Base-by-base conservation (phyloP, 1,140 invertebrate species). In the Dendroctonus ponderosae region DNA sequence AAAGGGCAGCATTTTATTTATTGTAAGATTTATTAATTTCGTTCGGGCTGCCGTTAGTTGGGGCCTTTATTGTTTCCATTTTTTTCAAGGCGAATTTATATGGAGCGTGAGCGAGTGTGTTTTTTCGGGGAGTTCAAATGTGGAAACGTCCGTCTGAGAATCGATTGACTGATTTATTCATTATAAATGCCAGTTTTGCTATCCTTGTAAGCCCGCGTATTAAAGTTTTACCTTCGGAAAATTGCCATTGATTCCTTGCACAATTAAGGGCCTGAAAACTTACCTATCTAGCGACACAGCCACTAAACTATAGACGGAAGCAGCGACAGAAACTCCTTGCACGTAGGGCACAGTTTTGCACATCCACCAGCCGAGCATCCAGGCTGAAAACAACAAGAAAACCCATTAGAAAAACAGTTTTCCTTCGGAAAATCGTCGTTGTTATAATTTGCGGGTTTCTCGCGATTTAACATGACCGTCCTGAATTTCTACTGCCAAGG, bases 261-360 rank as follows among this genome's bases (percentile, higher is more conserved):
- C 5, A 6, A 15, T 46, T 26, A 26, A 26, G 26, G 43, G 43
- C 1, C 12, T 42, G 6, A 54, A 50, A 26, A 82, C 86, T 85
- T 82, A 96, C 93, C 93, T 91, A 83, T 97, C 94, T 44, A 96
- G 82, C 62, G 94, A 94, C 8, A 97, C 93, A 11, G 93, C 94
- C 57, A 95, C 93, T 41, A 97, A 82, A 69, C 93, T 96, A 83
- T 96, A 95, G 53, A 96, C 92, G 0, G 94, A 97, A 14, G 94
- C 93, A 51, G 92, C 92, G 0, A 97, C 94, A 0, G 94, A 94
- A 15, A 97, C 91, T 51, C 94, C 94, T 80, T 97, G 94, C 69
- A 97, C 88, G 79, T 95, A 97, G 3, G 94, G 91, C 26, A 95
- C 92, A 3, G 91, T 91, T 82, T 96, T 96, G 82, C 94, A 97